A percentile compares a stretch with the other conserved stretches of the same genome.
Conservation (phyloP, 2,113 vertebrate genomes). For the Pao palembangensis region DNA sequence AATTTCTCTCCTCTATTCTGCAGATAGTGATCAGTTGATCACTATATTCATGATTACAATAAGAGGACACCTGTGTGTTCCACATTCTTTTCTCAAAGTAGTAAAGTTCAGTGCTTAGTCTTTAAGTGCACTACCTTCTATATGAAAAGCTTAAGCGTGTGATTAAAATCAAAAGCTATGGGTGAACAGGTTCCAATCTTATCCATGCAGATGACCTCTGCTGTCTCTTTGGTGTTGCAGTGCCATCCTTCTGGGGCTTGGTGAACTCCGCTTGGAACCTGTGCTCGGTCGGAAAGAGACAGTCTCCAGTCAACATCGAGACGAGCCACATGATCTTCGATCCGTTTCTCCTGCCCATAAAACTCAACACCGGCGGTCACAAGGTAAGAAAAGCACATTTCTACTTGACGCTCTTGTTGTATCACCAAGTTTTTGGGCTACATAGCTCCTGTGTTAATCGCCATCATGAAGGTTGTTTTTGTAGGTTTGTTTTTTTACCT, state of each 20-base stretch:
- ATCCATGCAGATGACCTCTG: not conserved
- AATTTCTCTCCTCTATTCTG: too few species aligned
- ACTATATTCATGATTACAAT: too few species aligned
- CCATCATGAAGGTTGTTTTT: slow-evolving; percentile 13
- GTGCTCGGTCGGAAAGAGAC: slow-evolving; percentile 95
- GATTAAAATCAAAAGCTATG: not conserved
- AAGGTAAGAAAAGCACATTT: slow-evolving; percentile 80
- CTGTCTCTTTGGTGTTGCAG: slow-evolving; percentile 68
- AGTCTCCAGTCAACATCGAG: slow-evolving; percentile 98
- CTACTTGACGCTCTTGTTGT: not conserved
- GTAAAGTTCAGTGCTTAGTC: not conserved
- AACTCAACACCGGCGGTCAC: slow-evolving; percentile 92
- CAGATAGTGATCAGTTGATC: too few species aligned
- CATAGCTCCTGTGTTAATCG: not conserved
- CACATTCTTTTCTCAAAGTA: too few species aligned
- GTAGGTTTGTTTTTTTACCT: slow-evolving; percentile 7
- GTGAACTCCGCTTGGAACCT: slow-evolving; percentile 99
- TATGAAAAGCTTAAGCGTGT: slow-evolving; percentile 13
- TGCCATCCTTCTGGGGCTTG: slow-evolving; percentile 98
- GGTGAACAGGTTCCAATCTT: not conserved
- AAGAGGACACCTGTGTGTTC: too few species aligned
- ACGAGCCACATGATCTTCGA: slow-evolving; percentile 99
- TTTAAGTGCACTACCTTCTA: not conserved
- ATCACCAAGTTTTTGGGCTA: not conserved
- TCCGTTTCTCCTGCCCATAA: slow-evolving; percentile 92